phyloP scores from a whole-genome alignment of 2,888 invertebrate genomes.

The Hartigia nigra region DNA sequence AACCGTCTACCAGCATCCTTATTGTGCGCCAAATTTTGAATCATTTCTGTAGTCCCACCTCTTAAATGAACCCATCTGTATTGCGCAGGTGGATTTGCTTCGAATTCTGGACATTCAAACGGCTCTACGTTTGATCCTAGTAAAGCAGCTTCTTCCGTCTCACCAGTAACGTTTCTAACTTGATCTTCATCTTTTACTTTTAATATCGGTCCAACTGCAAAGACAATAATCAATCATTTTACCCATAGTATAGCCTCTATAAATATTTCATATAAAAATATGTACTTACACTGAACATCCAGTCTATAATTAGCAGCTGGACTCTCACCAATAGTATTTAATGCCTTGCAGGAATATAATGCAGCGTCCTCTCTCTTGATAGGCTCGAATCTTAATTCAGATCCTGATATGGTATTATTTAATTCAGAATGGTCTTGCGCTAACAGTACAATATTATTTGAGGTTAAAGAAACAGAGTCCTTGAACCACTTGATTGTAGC shows the following conservation, averaged over 20 bases:
- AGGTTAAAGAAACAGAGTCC: constrained; percentile 54
- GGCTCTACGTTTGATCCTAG: constrained; percentile 66
- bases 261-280: neutral
- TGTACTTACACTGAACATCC: constrained; percentile 70
- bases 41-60: constrained; percentile 52
- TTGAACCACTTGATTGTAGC: constrained; percentile 69
- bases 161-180: constrained; percentile 49
- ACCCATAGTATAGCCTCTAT: neutral
- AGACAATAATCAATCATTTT: constrained; percentile 10
- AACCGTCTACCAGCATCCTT: constrained; percentile 58
- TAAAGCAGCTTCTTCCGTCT: constrained; percentile 58
- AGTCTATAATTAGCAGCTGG: constrained; percentile 68
- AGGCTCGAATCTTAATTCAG: constrained; percentile 69
- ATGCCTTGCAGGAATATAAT: constrained; percentile 87
- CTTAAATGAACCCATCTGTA: constrained; percentile 67
- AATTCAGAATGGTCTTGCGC: constrained; percentile 68
- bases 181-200: constrained; percentile 22
- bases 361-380: constrained; percentile 74
- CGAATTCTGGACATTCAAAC: constrained; percentile 69
- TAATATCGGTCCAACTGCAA: constrained; percentile 66
- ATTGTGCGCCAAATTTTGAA: constrained; percentile 57
- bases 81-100: constrained; percentile 69
- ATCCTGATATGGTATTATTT: constrained; percentile 59
- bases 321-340: constrained; percentile 80
- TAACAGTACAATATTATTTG: constrained; percentile 59